A percentile compares a stretch with the other conserved stretches of the same genome.
Evolutionary conservation across 2,113 vertebrate genomes (phyloP).

Genomic region (Vulpes vulpes): DNA sequence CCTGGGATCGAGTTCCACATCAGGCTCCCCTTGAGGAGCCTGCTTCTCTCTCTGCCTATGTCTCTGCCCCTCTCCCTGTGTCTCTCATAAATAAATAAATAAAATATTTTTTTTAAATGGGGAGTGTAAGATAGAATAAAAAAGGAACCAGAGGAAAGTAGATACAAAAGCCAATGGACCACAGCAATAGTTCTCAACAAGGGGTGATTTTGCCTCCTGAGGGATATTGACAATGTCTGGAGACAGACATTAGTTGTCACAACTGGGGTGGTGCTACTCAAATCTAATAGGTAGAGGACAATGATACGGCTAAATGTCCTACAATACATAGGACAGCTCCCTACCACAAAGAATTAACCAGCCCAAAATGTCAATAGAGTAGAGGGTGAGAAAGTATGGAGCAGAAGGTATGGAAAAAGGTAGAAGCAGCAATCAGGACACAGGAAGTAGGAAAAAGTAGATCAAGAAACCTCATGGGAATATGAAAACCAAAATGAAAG

Average conservation of each 20-base stretch:
- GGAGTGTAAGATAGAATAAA: neutral
- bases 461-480: neutral
- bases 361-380: neutral
- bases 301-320: neutral
- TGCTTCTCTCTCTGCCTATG: too few species aligned
- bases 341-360: neutral
- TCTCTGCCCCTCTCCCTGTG: too few species aligned
- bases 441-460: neutral
- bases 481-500: neutral
- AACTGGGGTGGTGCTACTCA: neutral
- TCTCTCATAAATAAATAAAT: too few species aligned
- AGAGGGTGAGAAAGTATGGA: neutral
- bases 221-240: neutral
- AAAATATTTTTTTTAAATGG: neutral
- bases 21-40: too few species aligned
- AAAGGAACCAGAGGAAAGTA: conserved; percentile 1
- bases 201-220: neutral
- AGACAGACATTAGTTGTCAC: neutral
- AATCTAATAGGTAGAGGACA: neutral
- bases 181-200: neutral
- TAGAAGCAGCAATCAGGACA: neutral
- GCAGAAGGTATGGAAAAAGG: neutral
- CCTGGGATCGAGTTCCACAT: too few species aligned
- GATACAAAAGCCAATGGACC: neutral
- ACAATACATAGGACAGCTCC: neutral